Evolutionary conservation across 1,140 invertebrate species (phyloP), one percentile per base, ranked within the genome.

Genomic region (Copidosoma floridanum): DNA sequence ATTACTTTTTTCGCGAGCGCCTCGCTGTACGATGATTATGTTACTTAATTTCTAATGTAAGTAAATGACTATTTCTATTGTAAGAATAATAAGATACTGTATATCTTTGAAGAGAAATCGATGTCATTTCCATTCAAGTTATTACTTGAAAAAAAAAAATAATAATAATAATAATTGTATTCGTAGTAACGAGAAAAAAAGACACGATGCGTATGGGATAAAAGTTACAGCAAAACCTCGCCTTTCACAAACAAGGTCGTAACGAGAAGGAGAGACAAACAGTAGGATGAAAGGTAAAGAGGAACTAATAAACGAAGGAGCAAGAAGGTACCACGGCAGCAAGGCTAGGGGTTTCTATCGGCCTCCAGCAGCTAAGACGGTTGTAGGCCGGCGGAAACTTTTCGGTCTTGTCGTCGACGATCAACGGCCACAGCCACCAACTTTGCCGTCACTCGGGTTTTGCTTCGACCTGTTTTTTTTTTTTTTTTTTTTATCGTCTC

Each of bases 311-410:
- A 40, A 26, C 7, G 20, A 38, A 27, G 43, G 48, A 50, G 29
- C n/a, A 61, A 12, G 26, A 14, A 29, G 6, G 29, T 12, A n/a
- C 29, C 29, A 32, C 62, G 73, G 71, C 66, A 67, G 72, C 68
- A 72, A 74, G 77, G 65, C 78, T 77, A 92, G 89, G 89, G 89
- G 90, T 91, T 92, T 91, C 89, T 90, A 90, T 91, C 89, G 89
- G 90, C 89, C 90, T 92, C 89, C 89, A 91, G 89, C 88, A 86
- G 85, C 78, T 79, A 84, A 79, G 66, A 78, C 78, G 71, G 82
- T 88, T 91, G 90, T 91, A 91, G 90, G 89, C 90, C 89, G 90
- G 89, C 88, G 89, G 90, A 91, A 91, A 92, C 89, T 91, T 91
- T 89, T 91, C 89, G 88, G 88, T 81, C 74, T 75, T 76, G 72